Evolutionary conservation across 2,113 vertebrate genomes (phyloP).

Genomic region (Rhinolophus sinicus): DNA sequence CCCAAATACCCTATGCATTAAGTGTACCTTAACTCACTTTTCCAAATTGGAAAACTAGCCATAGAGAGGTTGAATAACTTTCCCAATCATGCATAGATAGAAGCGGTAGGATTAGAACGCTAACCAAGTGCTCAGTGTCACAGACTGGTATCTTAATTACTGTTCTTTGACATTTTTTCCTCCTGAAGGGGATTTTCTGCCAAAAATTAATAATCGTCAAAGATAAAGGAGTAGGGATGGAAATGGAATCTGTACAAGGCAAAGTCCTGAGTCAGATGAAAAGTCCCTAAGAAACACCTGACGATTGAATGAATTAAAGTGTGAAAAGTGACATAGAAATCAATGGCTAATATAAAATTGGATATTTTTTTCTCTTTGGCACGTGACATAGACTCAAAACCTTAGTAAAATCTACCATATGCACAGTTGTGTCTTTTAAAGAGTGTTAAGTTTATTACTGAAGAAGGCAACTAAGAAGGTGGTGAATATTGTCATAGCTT

Average conservation of each 20-base stretch:
- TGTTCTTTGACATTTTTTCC: not conserved
- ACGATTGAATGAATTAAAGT: not conserved
- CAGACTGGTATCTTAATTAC: not conserved
- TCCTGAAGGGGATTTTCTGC: not conserved
- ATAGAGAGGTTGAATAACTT: not conserved
- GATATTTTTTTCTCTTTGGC: not conserved
- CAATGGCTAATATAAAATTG: not conserved
- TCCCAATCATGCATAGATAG: not conserved
- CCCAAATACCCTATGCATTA: not conserved
- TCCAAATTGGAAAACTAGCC: not conserved
- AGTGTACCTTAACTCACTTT: not conserved
- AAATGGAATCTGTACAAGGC: not conserved
- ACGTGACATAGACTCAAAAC: not conserved
- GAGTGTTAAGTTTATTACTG: not conserved
- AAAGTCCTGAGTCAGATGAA: not conserved
- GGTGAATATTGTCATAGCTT: not conserved
- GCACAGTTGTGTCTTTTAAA: not conserved
- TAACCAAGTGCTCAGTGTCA: not conserved
- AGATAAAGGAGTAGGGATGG: not conserved
- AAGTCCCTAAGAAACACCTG: not conserved
- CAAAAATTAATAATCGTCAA: not conserved
- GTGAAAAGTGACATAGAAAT: conserved; percentile 8
- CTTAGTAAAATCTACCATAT: not conserved
- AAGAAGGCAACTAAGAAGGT: not conserved
- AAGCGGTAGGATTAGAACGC: not conserved